A percentile compares a stretch with the other conserved stretches of the same genome.
Evolutionary conservation across 2,888 invertebrate species (phyloP).

Genomic region (Drosophila anceps): DNA sequence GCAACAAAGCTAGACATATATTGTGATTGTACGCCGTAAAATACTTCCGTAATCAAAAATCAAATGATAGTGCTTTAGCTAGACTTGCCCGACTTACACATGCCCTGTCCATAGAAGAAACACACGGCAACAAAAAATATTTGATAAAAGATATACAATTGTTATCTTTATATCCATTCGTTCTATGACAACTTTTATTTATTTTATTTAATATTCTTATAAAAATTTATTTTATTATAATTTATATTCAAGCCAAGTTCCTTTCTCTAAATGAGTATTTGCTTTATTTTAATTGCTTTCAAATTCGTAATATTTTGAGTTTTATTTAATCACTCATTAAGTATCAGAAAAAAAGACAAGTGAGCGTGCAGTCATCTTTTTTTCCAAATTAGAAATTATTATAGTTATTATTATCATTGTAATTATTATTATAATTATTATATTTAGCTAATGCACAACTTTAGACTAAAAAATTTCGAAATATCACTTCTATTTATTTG

Average conservation of each 20-base stretch:
- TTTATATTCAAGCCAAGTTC: background rate
- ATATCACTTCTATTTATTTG: conserved; percentile 26
- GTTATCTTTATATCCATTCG: background rate
- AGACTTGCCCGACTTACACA: background rate
- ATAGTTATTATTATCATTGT: background rate
- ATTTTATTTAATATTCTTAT: conserved; percentile 1
- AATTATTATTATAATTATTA: background rate
- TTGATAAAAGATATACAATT: background rate
- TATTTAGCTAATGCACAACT: conserved; percentile 13
- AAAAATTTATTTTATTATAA: background rate
- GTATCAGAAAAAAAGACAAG: conserved; percentile 81
- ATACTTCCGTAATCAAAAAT: background rate
- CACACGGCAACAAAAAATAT: background rate
- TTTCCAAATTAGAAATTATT: conserved; percentile 28
- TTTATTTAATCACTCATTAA: conserved; percentile 8
- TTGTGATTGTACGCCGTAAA: background rate
- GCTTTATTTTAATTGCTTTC: background rate
- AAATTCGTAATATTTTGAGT: background rate
- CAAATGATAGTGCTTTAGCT: background rate
- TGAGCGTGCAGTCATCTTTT: conserved; percentile 49
- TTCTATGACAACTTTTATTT: conserved; percentile 5
- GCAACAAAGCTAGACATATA: background rate
- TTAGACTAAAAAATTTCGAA: conserved; percentile 15
- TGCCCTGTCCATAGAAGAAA: background rate
- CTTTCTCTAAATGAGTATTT: background rate